Evolutionary conservation across 1,140 invertebrate species (phyloP).

Genomic region (Diorhabda elongata): DNA sequence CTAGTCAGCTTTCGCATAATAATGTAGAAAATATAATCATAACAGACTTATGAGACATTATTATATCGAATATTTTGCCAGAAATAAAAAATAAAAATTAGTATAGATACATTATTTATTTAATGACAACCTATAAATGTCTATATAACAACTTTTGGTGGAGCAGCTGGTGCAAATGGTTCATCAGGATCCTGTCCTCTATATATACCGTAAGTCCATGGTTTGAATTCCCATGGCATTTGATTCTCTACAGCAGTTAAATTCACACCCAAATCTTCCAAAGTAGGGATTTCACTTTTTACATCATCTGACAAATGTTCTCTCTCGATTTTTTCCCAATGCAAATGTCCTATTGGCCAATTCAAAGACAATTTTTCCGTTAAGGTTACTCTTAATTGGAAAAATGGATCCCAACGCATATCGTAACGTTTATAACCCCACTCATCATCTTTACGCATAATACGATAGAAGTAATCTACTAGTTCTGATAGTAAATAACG

Average conservation of each 20-base stretch:
- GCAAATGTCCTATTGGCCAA: slow-evolving; percentile 64
- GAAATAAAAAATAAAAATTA: too few relatives aligned
- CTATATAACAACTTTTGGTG: slow-evolving; percentile 50
- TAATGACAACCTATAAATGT: slow-evolving; percentile 1
- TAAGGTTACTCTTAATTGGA: slow-evolving; percentile 62
- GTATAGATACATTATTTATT: too few relatives aligned
- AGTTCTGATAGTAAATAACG: slow-evolving; percentile 76
- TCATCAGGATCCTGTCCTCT: slow-evolving; percentile 74
- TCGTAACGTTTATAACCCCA: slow-evolving; percentile 64
- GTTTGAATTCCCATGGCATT: slow-evolving; percentile 71
- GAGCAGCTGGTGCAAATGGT: slow-evolving; percentile 58
- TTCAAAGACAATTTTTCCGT: slow-evolving; percentile 57
- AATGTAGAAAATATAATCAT: too few relatives aligned
- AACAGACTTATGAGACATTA: too few relatives aligned
- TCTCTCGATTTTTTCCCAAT: slow-evolving; percentile 76
- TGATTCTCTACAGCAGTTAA: slow-evolving; percentile 72
- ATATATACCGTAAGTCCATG: slow-evolving; percentile 60
- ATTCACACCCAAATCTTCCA: slow-evolving; percentile 83
- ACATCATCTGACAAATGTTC: slow-evolving; percentile 72
- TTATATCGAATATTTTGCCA: too few relatives aligned
- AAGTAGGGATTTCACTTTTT: slow-evolving; percentile 61
- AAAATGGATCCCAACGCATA: slow-evolving; percentile 65
- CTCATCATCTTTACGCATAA: slow-evolving; percentile 66
- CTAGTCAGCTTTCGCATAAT: too few relatives aligned
- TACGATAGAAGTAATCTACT: slow-evolving; percentile 69